Evolutionary conservation across 2,113 vertebrate genomes (phyloP), one percentile per base, ranked within the genome.

Genomic region (Leucopsar rothschildi): DNA sequence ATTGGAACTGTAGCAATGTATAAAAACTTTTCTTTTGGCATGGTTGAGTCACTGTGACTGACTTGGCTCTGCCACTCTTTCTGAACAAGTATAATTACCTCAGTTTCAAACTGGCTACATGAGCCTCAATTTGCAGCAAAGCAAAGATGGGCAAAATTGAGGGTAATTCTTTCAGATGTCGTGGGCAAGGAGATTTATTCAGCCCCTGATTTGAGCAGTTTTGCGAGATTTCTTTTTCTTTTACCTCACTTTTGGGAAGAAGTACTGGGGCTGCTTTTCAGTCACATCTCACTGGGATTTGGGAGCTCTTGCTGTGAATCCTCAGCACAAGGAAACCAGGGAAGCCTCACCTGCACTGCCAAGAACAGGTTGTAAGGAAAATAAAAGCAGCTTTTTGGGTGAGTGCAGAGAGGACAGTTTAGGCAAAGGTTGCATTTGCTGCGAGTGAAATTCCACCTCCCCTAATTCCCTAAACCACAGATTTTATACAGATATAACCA

Each of bases 401-500:
- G 12, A 60, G 23, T 33, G 50, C 29, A 44, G 40, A 44, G 15
- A 39, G 31, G 24, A 29, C 5, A 17, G 3, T 37, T 90, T 9
- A 53, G 21, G 42, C 14, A 56, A 56, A 69, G 19, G 12, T 6
- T 70, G 60, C 27, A 10, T 39, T 52, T 64, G 3, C 63, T 86
- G 27, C 25, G 27, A 22, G 5, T 35, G 37, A 31, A 25, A 22
- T 76, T 61, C 18, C 40, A 29, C 18, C 29, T 77, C 31, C 35
- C 8, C 18, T 3, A 2, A 9, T 25, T 29, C 22, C 52, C 69
- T 18, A 27, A 84, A 60, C 5, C 49, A 42, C 35, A 35, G 55
- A n/a, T 25, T 40, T 78, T 27, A 53, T 2, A 45, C 6, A 0
- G 3, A 2, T 3, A 11, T 2, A 55, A 68, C 19, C 29, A 35